Evolutionary conservation across 2,888 invertebrate species (phyloP), one percentile per base, ranked within the genome.

Genomic region (Tachina lurida): DNA sequence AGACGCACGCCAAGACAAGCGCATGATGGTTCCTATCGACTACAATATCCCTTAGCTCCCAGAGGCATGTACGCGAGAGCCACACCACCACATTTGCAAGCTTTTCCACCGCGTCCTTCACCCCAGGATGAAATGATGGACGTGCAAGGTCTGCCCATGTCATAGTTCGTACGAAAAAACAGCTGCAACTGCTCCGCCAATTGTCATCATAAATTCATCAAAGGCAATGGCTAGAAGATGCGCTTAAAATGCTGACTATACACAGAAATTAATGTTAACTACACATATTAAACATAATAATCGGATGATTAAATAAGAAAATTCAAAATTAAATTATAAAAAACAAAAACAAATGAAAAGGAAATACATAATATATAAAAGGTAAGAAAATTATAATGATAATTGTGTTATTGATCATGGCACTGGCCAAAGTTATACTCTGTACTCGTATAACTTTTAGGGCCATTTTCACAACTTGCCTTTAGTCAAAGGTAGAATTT

Each of bases 51-150:
- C 84, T 76, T 86, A 80, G 84, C 88, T 74, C 87, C 89, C 83
- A 85, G 89, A 84, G 87, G 87, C 74, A 81, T 88, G 49, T 89
- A 88, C 74, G 90, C 92, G 41, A 89, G 92, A 79, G 91, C 92
- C 67, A 91, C 93, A 62, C 92, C 92, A 31, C 91, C 92, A 68
- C 92, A 92, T 88, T 89, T 93, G 88, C 91, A 93, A 84, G 90
- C 92, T 74, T 93, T 93, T 88, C 92, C 92, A 86, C 91, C 93
- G 80, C 91, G 92, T 45, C 92, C 93, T 80, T 92, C 93, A 84
- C 92, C 93, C 43, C 93, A 93, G 88, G 95, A 95, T 89, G 95
- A 95, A 93, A 95, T 95, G 92, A 95, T 95, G 95, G 95, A 95
- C 88, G 94, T 95, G 87, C 95, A 95, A 93, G 95, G 95, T 91